phyloP scores from a whole-genome alignment of 2,797 vertebrate species.

The Anguilla marmorata region DNA sequence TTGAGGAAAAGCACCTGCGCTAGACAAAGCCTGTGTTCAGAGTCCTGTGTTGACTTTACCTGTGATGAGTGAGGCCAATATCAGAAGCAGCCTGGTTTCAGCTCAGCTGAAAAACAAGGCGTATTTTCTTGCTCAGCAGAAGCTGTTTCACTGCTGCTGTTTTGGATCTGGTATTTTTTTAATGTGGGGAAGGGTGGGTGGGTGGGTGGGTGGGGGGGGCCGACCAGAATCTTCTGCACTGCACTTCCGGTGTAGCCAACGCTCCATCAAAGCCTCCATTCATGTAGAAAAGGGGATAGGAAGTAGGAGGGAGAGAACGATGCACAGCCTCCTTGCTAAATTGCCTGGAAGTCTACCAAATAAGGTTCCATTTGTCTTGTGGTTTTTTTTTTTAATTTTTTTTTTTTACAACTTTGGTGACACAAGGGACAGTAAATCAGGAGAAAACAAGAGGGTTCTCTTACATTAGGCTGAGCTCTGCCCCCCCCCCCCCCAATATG shows the following conservation, averaged over 20 bases:
- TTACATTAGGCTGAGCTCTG: not conserved
- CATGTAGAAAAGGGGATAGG: not conserved
- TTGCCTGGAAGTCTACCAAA: not conserved
- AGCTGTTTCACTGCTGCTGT: not conserved
- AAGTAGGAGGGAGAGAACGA: not conserved
- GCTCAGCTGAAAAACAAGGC: not conserved
- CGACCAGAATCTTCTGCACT: not conserved
- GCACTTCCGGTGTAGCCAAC: not conserved
- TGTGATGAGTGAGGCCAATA: not conserved
- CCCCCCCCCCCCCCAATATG: not conserved
- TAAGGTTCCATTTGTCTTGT: not conserved
- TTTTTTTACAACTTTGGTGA: not conserved
- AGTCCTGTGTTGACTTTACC: not conserved
- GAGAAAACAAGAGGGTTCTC: not conserved
- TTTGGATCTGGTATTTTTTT: not conserved
- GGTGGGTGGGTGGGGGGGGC: not conserved
- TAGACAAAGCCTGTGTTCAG: not conserved
- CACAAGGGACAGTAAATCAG: slow-evolving; percentile 4
- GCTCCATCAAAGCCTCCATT: slow-evolving; percentile 1
- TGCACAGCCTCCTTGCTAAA: not conserved
- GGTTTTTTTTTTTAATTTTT: not conserved
- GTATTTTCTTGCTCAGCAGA: not conserved
- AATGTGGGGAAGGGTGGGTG: not conserved
- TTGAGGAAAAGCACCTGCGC: not conserved
- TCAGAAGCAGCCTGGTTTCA: not conserved